A percentile compares a stretch with the other conserved stretches of the same genome.
Conservation (phyloP, 2,113 vertebrate genomes). For the Tragelaphus scriptus region DNA sequence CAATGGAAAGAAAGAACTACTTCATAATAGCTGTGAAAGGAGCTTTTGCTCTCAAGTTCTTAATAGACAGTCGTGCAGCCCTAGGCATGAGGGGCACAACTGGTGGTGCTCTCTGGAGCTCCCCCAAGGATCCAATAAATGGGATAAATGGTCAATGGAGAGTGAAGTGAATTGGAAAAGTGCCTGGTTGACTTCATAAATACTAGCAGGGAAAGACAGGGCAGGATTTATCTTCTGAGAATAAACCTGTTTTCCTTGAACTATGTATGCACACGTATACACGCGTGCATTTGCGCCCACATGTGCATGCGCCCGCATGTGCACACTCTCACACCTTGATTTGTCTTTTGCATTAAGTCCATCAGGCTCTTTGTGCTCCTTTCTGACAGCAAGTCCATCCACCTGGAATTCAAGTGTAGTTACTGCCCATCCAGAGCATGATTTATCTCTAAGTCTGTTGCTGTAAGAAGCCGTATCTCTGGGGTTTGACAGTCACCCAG, state of each 20-base stretch:
- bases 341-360: neutral
- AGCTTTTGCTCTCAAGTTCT: neutral
- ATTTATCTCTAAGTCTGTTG: slow-evolving; percentile 32
- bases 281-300: neutral
- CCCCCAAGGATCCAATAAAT: slow-evolving; percentile 21
- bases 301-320: neutral
- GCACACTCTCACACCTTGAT: neutral
- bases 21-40: slow-evolving; percentile 29
- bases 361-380: neutral
- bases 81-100: neutral
- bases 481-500: slow-evolving; percentile 48
- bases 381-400: neutral
- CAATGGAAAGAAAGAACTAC: neutral
- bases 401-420: slow-evolving; percentile 33
- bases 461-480: slow-evolving; percentile 47
- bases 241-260: neutral
- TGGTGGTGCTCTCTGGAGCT: slow-evolving; percentile 11
- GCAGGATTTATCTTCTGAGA: neutral
- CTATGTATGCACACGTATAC: neutral
- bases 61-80: slow-evolving; percentile 40
- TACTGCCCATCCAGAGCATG: neutral
- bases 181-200: slow-evolving; percentile 51
- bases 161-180: slow-evolving; percentile 52
- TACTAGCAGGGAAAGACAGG: neutral
- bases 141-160: slow-evolving; percentile 43